These are phyloP conservation scores for Rhopalosiphum maidis DNA, from an alignment of 1,140 invertebrate species.

Conservation along the genomic window DNA sequence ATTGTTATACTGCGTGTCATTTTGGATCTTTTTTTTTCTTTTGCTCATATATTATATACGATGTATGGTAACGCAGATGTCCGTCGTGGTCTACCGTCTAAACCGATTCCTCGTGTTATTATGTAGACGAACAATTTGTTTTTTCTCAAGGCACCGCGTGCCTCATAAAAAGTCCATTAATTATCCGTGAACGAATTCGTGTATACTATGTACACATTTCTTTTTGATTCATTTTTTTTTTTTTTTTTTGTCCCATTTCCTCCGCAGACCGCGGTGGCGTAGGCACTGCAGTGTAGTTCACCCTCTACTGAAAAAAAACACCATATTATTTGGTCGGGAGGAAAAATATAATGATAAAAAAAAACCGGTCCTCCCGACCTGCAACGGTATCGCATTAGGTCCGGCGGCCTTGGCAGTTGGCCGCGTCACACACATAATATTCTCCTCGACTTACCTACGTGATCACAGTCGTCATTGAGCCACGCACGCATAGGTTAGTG, in stretches of 20 bases:
- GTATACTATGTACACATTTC: not conserved
- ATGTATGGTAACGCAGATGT: not conserved
- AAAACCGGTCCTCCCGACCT: slow-evolving; percentile 31
- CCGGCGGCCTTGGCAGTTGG: slow-evolving; percentile 20
- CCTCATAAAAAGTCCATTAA: slow-evolving; percentile 34
- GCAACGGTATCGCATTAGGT: slow-evolving; percentile 16
- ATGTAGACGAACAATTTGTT: not conserved
- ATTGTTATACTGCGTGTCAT: not conserved
- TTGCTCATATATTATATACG: not conserved
- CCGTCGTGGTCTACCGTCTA: not conserved
- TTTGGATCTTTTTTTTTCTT: slow-evolving; percentile 4
- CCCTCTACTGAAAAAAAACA: not conserved
- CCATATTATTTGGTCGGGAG: not conserved
- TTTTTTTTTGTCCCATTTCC: not conserved
- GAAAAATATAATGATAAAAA: not conserved
- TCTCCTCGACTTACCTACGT: slow-evolving; percentile 20
- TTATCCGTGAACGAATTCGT: slow-evolving; percentile 15
- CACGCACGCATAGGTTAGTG: slow-evolving; percentile 38
- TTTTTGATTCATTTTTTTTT: not conserved
- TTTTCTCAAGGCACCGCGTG: not conserved
- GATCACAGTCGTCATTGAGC: not conserved
- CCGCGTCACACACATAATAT: slow-evolving; percentile 29
- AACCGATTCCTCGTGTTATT: not conserved
- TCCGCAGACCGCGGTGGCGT: too few relatives aligned
- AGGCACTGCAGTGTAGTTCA: not conserved